These are phyloP conservation scores for Clarias laeviceps DNA, from an alignment of 2,797 vertebrate genomes.

Conservation along the genomic window DNA sequence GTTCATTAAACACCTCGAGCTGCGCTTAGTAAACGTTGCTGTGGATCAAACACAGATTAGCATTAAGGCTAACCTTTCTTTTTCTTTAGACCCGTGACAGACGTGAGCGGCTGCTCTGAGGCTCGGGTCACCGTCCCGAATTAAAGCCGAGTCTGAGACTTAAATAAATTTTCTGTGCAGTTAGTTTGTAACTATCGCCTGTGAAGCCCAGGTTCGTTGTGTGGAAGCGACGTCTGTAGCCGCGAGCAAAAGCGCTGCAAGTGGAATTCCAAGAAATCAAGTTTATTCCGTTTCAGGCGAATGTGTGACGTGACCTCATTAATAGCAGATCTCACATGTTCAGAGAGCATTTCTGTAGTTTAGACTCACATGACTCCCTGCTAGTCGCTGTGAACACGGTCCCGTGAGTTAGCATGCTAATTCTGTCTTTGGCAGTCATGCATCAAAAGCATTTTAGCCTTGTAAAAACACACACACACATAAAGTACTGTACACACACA, in stretches of 20 bases:
- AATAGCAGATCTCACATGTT: neutral
- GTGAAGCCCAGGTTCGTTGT: neutral
- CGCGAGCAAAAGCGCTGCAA: neutral
- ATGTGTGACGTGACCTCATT: neutral
- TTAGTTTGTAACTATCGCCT: neutral
- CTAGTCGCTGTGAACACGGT: neutral
- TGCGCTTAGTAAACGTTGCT: neutral
- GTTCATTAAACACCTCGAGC: neutral
- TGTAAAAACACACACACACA: slow-evolving; percentile 8
- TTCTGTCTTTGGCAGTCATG: neutral
- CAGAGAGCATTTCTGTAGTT: neutral
- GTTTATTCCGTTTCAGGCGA: neutral
- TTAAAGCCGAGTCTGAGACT: neutral
- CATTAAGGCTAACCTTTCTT: neutral
- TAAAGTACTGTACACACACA: neutral
- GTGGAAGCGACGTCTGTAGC: no score
- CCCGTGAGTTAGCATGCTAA: slow-evolving; percentile 5
- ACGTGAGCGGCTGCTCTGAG: neutral
- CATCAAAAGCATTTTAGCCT: slow-evolving; percentile 23
- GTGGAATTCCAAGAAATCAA: neutral
- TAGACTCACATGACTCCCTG: slow-evolving; percentile 34
- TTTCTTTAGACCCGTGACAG: neutral
- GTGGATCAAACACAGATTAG: neutral
- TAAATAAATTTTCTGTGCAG: neutral
- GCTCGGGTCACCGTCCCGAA: neutral